Evolutionary conservation across 2,113 vertebrate genomes (phyloP).

Genomic region (Limnothrissa miodon): DNA sequence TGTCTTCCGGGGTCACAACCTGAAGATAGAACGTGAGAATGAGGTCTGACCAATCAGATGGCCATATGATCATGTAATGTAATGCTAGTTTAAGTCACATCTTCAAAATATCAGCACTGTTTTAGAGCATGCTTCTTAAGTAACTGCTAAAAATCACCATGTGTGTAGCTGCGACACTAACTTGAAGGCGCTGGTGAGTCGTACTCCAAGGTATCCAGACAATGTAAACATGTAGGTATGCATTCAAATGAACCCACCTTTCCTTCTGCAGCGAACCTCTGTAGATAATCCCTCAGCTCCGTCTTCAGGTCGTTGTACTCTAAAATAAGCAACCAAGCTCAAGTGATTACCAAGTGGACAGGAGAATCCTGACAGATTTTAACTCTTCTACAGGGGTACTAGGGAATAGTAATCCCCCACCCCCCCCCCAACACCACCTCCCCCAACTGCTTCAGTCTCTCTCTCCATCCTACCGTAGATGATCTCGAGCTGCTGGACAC

Average conservation of each 20-base stretch:
- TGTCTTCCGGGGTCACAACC: slow-evolving; percentile 96
- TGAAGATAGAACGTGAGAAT: background rate
- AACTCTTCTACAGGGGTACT: too few species aligned
- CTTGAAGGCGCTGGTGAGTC: background rate
- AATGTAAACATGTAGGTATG: background rate
- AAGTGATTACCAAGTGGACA: background rate
- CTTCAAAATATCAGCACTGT: too few species aligned
- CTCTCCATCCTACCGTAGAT: slow-evolving; percentile 79
- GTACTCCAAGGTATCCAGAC: background rate
- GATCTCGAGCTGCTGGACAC: slow-evolving; percentile 94
- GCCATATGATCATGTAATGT: background rate
- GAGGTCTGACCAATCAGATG: background rate
- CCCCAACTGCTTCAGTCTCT: background rate
- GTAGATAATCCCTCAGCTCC: slow-evolving; percentile 94
- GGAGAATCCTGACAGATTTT: background rate
- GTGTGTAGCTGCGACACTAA: background rate
- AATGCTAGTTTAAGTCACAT: background rate
- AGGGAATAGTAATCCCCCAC: background rate
- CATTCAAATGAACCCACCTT: slow-evolving; percentile 73
- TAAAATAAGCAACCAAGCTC: slow-evolving; percentile 47
- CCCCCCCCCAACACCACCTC: background rate
- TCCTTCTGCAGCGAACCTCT: slow-evolving; percentile 92
- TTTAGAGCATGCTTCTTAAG: background rate
- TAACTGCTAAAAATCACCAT: background rate
- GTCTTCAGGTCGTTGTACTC: slow-evolving; percentile 97